Percentiles rank a stretch among this genome's conserved stretches.
Evolutionary conservation across 35 echinoderm and acorn worm species (phyloP).

Genomic region (Antedon bifida): DNA sequence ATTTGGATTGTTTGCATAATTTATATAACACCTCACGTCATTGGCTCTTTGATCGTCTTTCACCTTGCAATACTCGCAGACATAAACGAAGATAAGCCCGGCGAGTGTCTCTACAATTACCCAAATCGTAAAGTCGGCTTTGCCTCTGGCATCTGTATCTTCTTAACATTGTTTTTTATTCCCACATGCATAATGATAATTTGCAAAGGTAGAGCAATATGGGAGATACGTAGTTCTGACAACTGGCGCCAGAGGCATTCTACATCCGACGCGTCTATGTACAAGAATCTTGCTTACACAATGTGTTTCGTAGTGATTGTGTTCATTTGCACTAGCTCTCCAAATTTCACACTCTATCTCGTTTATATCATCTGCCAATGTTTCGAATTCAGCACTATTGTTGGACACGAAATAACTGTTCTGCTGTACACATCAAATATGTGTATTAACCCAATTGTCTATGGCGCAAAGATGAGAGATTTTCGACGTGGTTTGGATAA

Average conservation of each 20-base stretch:
- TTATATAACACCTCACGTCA: neutral
- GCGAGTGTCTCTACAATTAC: neutral
- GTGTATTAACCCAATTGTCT: neutral
- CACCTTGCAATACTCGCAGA: neutral
- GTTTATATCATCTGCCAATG: neutral
- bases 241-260: neutral
- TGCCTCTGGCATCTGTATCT: neutral
- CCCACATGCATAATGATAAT: neutral
- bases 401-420: neutral
- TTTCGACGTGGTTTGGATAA: neutral
- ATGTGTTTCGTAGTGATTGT: neutral
- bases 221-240: neutral
- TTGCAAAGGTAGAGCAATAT: neutral
- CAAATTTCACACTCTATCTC: neutral
- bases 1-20: neutral
- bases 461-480: neutral
- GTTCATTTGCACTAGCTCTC: neutral
- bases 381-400: neutral
- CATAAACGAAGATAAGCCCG: neutral
- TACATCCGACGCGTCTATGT: neutral
- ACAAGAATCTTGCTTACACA: neutral
- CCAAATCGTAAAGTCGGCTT: neutral
- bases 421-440: neutral
- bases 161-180: neutral
- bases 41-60: neutral